Evolutionary conservation across 2,113 vertebrate species (phyloP).

Genomic region (Sphyrna mokarran): DNA sequence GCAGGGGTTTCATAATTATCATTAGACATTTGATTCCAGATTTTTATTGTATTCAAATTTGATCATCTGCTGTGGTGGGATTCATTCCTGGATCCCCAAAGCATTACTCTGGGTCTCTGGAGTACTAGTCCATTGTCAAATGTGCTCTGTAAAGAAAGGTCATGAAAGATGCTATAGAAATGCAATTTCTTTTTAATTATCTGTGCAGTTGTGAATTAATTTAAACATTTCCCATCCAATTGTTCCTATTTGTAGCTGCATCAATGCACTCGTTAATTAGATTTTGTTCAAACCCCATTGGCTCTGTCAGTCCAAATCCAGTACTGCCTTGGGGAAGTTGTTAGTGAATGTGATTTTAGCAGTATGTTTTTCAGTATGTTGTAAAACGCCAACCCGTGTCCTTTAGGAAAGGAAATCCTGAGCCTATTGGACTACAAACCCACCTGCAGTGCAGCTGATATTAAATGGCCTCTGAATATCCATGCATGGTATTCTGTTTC

Average conservation of each 20-base stretch:
- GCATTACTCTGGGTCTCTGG: no score
- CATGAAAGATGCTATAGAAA: background rate
- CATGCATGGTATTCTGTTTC: background rate
- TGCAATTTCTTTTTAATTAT: background rate
- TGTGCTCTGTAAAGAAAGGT: background rate
- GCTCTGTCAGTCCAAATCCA: background rate
- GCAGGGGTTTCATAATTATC: background rate
- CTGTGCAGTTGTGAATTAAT: background rate
- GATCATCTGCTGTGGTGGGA: no score
- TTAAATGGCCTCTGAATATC: background rate
- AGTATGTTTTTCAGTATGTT: background rate
- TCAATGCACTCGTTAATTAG: background rate
- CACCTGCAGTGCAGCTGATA: background rate
- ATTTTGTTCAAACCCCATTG: background rate
- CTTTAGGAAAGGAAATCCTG: background rate
- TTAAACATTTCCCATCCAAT: background rate
- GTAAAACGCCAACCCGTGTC: background rate
- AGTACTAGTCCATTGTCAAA: background rate
- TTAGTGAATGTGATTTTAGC: background rate
- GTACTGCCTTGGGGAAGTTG: background rate
- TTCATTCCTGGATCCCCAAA: no score
- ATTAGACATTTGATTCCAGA: no score
- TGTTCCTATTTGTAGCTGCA: background rate
- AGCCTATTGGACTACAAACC: background rate
- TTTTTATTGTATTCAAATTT: no score